A percentile compares a stretch with the other conserved stretches of the same genome.
Conservation (phyloP, 2,797 vertebrate genomes). For the Chloroceryle inda region DNA sequence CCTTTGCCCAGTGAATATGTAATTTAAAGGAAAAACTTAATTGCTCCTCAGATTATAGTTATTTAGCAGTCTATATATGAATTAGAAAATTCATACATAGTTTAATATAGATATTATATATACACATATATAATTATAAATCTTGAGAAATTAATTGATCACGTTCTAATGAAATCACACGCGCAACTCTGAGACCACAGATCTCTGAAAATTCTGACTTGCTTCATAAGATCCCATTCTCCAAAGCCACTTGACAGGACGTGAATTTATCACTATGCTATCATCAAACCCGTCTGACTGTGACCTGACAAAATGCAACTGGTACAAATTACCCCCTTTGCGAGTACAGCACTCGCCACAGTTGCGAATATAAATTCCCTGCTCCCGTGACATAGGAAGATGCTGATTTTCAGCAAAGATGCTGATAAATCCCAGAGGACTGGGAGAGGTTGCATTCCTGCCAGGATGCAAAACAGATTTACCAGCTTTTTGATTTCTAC, state of each 20-base stretch:
- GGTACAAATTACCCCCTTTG: background rate
- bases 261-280: slow-evolving; percentile 10
- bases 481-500: background rate
- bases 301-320: background rate
- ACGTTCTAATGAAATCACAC: background rate
- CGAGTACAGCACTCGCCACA: background rate
- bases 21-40: background rate
- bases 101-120: too few relatives aligned
- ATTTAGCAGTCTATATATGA: background rate
- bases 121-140: background rate
- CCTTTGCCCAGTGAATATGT: background rate
- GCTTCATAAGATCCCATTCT: background rate
- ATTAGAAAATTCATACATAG: background rate
- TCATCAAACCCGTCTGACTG: background rate
- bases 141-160: background rate
- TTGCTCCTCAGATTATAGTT: background rate
- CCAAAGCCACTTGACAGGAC: background rate
- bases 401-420: background rate
- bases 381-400: background rate
- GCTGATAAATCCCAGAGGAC: background rate
- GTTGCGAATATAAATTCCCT: background rate
- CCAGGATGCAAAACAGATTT: background rate
- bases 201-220: slow-evolving; percentile 18
- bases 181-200: background rate
- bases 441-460: background rate